These are phyloP conservation scores for Acropora tenuis DNA, from an alignment of 64 coral and sea anemone genomes.

Conservation along the genomic window DNA sequence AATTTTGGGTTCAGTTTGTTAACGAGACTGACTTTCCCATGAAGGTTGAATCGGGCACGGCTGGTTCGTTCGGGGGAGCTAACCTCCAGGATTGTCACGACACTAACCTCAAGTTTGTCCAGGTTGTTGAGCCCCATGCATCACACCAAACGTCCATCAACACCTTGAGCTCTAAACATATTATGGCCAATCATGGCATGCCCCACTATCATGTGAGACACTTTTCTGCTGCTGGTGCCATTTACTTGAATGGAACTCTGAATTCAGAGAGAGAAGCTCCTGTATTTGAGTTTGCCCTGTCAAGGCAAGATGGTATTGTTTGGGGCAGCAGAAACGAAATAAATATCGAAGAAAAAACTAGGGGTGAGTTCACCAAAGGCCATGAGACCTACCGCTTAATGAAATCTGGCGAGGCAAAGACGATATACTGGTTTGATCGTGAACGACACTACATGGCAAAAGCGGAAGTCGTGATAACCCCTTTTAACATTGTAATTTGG, in stretches of 20 bases:
- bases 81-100: too few species aligned
- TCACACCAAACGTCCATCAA: neutral
- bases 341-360: conserved; percentile 15
- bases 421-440: conserved; percentile 1
- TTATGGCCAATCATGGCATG: too few species aligned
- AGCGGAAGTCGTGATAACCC: neutral
- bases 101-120: conserved; percentile 1
- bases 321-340: too few species aligned
- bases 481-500: neutral
- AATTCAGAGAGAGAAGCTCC: neutral
- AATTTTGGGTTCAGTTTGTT: conserved; percentile 19
- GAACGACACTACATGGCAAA: conserved; percentile 12
- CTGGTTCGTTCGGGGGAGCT: too few species aligned
- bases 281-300: conserved; percentile 36
- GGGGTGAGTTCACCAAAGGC: neutral
- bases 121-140: neutral
- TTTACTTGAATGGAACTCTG: neutral
- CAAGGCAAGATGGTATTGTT: too few species aligned
- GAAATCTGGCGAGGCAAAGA: neutral
- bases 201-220: too few species aligned
- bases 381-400: neutral
- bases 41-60: conserved; percentile 33
- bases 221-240: conserved; percentile 14
- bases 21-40: conserved; percentile 33
- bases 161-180: too few species aligned